phyloP scores from a whole-genome alignment of 2,888 invertebrate species.

The Periphyllus acericola region DNA sequence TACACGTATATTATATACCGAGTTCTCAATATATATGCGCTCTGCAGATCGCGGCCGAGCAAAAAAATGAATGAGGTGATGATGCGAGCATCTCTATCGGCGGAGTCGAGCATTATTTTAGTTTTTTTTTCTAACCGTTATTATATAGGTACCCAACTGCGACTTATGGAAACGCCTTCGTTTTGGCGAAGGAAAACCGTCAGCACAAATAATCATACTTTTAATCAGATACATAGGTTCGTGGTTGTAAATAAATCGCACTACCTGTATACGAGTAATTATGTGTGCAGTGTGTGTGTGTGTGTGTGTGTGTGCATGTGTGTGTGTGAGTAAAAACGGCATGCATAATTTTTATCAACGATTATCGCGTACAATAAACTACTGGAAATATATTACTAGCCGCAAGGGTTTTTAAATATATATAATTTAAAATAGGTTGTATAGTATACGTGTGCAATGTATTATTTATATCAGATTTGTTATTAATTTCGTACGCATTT shows the following conservation, averaged over 20 bases:
- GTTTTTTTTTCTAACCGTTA: too few species aligned
- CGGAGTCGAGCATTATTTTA: too few species aligned
- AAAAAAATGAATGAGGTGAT: too few species aligned
- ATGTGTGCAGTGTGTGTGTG: too few species aligned
- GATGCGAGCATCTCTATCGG: too few species aligned
- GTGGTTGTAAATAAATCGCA: background rate
- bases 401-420: background rate
- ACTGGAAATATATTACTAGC: conserved; percentile 12
- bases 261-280: too few species aligned
- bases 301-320: background rate
- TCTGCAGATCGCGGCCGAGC: background rate
- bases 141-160: too few species aligned
- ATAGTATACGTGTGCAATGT: background rate
- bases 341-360: background rate
- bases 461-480: background rate
- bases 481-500: background rate
- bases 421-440: background rate
- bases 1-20: too few species aligned
- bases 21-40: too few species aligned
- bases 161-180: too few species aligned
- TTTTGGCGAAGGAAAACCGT: background rate
- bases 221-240: too few species aligned
- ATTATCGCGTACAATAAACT: conserved; percentile 18
- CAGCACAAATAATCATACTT: background rate
- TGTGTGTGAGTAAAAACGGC: background rate